Evolutionary conservation across 30 jellyfish, hydroid and myxozoan species (phyloP).

Genomic region (Pelagia noctiluca): DNA sequence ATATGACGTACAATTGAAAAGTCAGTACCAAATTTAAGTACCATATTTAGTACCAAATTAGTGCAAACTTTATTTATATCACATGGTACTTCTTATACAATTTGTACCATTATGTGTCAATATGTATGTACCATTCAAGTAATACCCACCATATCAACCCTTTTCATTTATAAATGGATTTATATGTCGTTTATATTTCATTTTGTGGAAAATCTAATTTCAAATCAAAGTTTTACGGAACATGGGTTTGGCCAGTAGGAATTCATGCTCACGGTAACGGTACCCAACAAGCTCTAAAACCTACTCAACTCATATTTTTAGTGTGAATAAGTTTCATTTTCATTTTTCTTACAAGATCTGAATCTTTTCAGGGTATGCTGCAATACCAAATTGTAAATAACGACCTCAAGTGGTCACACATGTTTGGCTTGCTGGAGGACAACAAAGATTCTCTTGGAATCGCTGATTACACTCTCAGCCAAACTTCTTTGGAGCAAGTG

Average conservation of each 20-base stretch:
- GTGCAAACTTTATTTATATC: too few species aligned
- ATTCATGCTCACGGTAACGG: background rate
- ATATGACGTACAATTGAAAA: too few species aligned
- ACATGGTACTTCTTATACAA: too few species aligned
- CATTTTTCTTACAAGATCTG: background rate
- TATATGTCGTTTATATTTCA: background rate
- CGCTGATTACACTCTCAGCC: slow-evolving; percentile 89
- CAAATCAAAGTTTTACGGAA: background rate
- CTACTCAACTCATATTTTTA: too few species aligned
- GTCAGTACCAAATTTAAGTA: too few species aligned
- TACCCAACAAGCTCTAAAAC: too few species aligned
- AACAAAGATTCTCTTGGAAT: slow-evolving; percentile 55
- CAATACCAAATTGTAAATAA: slow-evolving; percentile 74
- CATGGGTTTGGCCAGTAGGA: background rate
- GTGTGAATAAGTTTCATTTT: too few species aligned
- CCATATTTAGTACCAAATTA: too few species aligned
- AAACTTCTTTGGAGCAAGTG: slow-evolving; percentile 91
- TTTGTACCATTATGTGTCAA: too few species aligned
- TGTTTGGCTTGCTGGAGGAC: slow-evolving; percentile 85
- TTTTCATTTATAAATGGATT: too few species aligned
- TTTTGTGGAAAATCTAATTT: background rate
- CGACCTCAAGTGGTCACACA: slow-evolving; percentile 75
- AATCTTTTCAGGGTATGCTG: slow-evolving; percentile 68
- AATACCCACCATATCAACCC: too few species aligned
- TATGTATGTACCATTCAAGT: too few species aligned